Base-by-base conservation (phyloP, 1,140 invertebrate genomes). In the Danaus melanippus region DNA sequence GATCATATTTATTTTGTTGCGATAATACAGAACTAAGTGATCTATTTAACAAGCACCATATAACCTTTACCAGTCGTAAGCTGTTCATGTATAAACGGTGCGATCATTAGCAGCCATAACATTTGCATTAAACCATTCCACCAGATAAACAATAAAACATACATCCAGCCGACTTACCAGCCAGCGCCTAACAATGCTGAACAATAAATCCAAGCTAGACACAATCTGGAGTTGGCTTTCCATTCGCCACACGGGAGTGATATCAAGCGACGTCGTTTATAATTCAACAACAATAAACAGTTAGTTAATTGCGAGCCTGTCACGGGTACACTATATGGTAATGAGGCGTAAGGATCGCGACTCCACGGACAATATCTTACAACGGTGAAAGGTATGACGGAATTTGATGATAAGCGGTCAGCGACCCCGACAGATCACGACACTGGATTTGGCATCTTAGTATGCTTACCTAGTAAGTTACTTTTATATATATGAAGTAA, bases 241-340 rank as follows among this genome's bases (percentile, higher is more conserved):
- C 68, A 70, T 60, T 62, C 49, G 64, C 67, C 68, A 64, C 62
- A 74, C 78, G 69, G 78, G 73, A 81, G 80, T 84, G 74, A 77
- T 80, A 78, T 69, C 67, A 73, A 70, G 71, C 71, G 66, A 79
- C 71, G 74, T 74, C 71, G 74, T 76, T 81, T 82, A 82, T 82
- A 82, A 85, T 83, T 82, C 79, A 81, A 76, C 80, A 85, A 85
- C 80, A 85, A 85, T 86, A 86, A 82, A 79, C 83, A 77, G 76
- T 82, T 84, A 84, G 80, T 86, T 86, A 86, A 86, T 86, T 86
- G 83, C 82, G 73, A 68, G 72, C 75, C 79, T 83, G 82, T 84
- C 82, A 84, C 80, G 71, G 80, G 69, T 79, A 67, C 74, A 82
- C 77, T 85, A 78, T 85, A 85, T 85, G 82, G 82, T 85, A 85